These are phyloP conservation scores for Coremacera marginata DNA, from an alignment of 2,888 invertebrate species.

Conservation along the genomic window DNA sequence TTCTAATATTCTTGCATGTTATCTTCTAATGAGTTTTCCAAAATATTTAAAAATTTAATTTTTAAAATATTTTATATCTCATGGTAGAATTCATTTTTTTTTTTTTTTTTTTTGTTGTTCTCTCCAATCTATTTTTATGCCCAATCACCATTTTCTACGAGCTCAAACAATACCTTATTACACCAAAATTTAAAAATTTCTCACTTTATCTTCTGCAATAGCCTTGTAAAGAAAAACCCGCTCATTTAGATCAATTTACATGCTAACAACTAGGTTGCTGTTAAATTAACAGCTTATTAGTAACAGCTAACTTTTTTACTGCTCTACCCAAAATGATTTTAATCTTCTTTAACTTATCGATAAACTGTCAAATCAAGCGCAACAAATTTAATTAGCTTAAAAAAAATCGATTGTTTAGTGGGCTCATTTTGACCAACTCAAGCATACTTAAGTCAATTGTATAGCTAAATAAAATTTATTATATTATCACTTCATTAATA, in stretches of 20 bases:
- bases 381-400: constrained; percentile 51
- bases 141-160: too few species aligned
- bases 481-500: constrained; percentile 16
- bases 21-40: too few species aligned
- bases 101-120: too few species aligned
- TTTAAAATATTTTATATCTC: too few species aligned
- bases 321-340: neutral
- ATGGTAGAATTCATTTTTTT: too few species aligned
- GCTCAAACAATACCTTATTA: neutral
- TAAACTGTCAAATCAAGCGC: constrained; percentile 61
- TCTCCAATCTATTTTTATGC: too few species aligned
- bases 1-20: too few species aligned
- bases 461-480: constrained; percentile 1
- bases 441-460: neutral
- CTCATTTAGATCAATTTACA: constrained; percentile 20
- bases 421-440: neutral
- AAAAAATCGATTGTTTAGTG: neutral
- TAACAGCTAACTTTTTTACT: neutral
- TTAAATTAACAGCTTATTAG: too few species aligned
- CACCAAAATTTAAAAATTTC: too few species aligned
- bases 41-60: too few species aligned
- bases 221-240: neutral
- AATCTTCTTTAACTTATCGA: neutral
- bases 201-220: too few species aligned
- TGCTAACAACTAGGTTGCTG: neutral